Evolutionary conservation across 2,888 invertebrate genomes (phyloP), one percentile per base, ranked within the genome.

Genomic region (Athripsodes cinereus): DNA sequence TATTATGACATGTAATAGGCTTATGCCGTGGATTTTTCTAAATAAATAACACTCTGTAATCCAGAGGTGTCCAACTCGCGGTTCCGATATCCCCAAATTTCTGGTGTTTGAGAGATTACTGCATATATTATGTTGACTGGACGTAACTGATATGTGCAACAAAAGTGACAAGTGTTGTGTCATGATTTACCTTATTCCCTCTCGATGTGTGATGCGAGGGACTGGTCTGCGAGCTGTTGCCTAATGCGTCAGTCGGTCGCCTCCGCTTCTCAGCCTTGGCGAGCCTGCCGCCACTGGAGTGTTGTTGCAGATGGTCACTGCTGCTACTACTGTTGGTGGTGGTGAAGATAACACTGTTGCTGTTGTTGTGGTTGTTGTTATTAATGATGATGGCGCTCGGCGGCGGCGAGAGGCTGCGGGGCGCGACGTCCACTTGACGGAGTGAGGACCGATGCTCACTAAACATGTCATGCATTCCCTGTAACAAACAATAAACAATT

Each of bases 391-490:
- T 73, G 76, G 72, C 72, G 74, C 72, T 74, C 76, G 55, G 75
- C 74, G 73, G 75, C 74, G 73, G 65, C 56, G 73, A 71, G 74
- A 72, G 74, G 73, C 74, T 70, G 74, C 72, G 55, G 62, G 59
- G 55, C 60, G 59, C 58, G 55, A 58, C 56, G 61, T 63, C 63
- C 63, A 61, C 57, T 61, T 61, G 63, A 55, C 61, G 61, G 63
- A 59, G 59, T 57, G 61, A 49, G 58, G 61, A 50, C 57, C 63
- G 60, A 58, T 71, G 73, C 73, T 76, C 78, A 71, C 86, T 86
- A 86, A 86, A 88, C 88, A 88, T 89, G 88, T 88, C 88, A 88
- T 84, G 87, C 87, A 86, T 86, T 86, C 87, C 87, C 88, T 89
- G 77, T 3, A 13, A 6, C 8, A 31, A 31, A 6, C 31, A 31